phyloP scores from a whole-genome alignment of 2,888 invertebrate species.

The Hydropsyche betteni region DNA sequence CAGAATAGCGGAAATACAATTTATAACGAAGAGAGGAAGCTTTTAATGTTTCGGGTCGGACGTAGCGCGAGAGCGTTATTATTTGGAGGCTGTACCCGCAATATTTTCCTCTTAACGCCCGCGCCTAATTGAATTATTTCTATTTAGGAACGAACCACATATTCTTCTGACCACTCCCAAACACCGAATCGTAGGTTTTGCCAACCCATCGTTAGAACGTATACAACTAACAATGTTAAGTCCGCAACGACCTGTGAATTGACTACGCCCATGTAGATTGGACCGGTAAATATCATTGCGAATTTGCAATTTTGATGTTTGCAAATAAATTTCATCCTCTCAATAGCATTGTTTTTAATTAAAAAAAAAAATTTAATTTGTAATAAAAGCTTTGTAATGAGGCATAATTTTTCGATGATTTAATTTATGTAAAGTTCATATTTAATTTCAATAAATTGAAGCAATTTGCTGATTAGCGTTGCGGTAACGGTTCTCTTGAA shows the following conservation, averaged over 20 bases:
- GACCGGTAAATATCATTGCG: not conserved
- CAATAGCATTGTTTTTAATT: too few species aligned
- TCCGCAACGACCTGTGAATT: not conserved
- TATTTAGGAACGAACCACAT: conserved; percentile 19
- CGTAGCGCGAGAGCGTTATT: conserved; percentile 27
- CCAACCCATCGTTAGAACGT: not conserved
- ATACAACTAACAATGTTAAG: conserved; percentile 3
- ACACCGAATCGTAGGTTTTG: not conserved
- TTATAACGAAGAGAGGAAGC: conserved; percentile 36
- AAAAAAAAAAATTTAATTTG: too few species aligned
- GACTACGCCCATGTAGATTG: not conserved
- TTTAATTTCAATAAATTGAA: too few species aligned
- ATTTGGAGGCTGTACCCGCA: conserved; percentile 35
- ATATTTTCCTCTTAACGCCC: conserved; percentile 44
- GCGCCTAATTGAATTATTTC: conserved; percentile 46
- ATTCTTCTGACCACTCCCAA: too few species aligned
- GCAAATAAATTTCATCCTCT: too few species aligned
- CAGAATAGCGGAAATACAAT: not conserved
- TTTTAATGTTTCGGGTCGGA: conserved; percentile 39
- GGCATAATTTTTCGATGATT: too few species aligned
- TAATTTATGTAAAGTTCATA: too few species aligned
- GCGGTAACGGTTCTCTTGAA: too few species aligned
- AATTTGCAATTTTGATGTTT: too few species aligned
- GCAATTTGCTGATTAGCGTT: too few species aligned
- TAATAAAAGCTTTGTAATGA: too few species aligned